Evolutionary conservation across 2,797 vertebrate genomes (phyloP).

Genomic region (Holocentrus rufus): DNA sequence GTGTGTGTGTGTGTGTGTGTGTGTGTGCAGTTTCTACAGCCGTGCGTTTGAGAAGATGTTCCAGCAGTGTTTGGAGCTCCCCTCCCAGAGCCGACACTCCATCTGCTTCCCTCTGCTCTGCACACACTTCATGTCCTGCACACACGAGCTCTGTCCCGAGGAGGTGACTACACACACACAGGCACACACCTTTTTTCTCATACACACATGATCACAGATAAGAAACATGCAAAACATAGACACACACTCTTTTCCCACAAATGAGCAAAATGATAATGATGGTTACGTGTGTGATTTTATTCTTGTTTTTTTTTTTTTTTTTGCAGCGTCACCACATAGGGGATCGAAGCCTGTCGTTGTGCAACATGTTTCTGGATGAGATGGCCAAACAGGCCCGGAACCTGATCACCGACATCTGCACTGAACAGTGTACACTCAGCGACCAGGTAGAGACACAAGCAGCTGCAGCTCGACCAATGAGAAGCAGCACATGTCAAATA

Average conservation of each 20-base stretch:
- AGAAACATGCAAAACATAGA: no score
- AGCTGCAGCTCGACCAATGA: background rate
- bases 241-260: no score
- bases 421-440: conserved; percentile 97
- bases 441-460: conserved; percentile 86
- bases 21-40: conserved; percentile 92
- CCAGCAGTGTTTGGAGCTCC: conserved; percentile 98
- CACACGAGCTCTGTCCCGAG: conserved; percentile 97
- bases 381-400: conserved; percentile 99
- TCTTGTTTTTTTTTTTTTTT: background rate
- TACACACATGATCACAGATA: background rate
- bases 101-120: conserved; percentile 98
- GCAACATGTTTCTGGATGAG: conserved; percentile 99
- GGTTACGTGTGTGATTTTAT: no score
- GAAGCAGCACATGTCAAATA: background rate
- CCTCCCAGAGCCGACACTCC: conserved; percentile 96
- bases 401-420: conserved; percentile 99
- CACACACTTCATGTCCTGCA: conserved; percentile 99
- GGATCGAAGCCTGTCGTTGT: conserved; percentile 97
- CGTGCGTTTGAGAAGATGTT: conserved; percentile 99
- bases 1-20: conserved; percentile 4
- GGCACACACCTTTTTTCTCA: background rate
- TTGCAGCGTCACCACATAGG: conserved; percentile 96
- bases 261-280: no score
- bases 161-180: conserved; percentile 83